Base-by-base conservation (phyloP, 2,113 vertebrate species). In the Lophura nycthemera region DNA sequence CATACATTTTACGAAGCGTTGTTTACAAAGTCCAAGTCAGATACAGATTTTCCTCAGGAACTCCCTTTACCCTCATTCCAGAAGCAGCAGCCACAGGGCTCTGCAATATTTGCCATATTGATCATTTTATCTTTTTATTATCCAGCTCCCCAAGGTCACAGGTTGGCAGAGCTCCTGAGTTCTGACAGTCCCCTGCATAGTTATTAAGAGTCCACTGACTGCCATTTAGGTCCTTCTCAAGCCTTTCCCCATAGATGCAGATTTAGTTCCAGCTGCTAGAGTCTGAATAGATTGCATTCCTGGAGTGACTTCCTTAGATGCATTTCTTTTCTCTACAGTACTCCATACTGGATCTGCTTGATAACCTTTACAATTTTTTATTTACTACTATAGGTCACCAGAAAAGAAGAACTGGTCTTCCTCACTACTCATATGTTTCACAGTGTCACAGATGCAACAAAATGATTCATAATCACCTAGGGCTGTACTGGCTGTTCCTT, bases 141-240 rank as follows among this genome's bases (percentile, higher is more conserved):
- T 80, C 22, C 54, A 83, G 0, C 27, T 36, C 59, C 10, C 34
- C 4, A 42, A 40, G 20, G 17, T 52, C 12, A 42, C 0, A 0
- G 52, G 52, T 29, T 89, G 13, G 16, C 36, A 32, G 10, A 14
- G 48, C 34, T 79, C 29, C 29, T 38, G 43, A 59, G 52, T 29
- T 77, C 63, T 32, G 19, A 38, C 24, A 83, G n/a, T 52, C 8
- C 27, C 21, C 27, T 50, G 50, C 1, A 0, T 10, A 48, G 32
- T 45, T 78, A 50, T 30, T 63, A 63, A 52, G 50, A 78, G 78
- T 10, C 6, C 40, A 38, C 52, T 18, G 30, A 20, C 11, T 83
- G 13, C 3, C 56, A 36, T 8, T 63, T 13, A 50, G 18, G 2
- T 36, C 13, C 32, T 69, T 77, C 38, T 86, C 61, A 66, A 81